A percentile compares a stretch with the other conserved stretches of the same genome.
Evolutionary conservation across 2,888 invertebrate genomes (phyloP).

Genomic region (Andrena flavipes): DNA sequence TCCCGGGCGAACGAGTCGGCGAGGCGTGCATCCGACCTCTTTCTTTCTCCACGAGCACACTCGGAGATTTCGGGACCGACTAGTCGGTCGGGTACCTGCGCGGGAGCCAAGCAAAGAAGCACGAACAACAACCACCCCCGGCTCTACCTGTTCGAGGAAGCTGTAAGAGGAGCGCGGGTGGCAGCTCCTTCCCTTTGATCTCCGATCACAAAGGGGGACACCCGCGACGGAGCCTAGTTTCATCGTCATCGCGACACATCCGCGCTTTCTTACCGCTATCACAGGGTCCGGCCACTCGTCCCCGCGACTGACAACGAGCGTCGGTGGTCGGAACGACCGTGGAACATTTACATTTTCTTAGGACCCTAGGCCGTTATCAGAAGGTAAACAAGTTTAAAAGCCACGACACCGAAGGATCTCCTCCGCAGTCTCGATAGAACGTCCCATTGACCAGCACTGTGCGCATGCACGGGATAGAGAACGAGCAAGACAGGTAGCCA

Average conservation of each 20-base stretch:
- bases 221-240: slow-evolving; percentile 22
- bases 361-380: too few species aligned
- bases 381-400: too few species aligned
- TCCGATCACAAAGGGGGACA: slow-evolving; percentile 57
- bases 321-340: not conserved
- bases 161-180: slow-evolving; percentile 50
- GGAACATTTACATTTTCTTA: not conserved
- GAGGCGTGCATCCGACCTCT: slow-evolving; percentile 73
- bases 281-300: not conserved
- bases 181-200: slow-evolving; percentile 67
- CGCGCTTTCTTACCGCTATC: not conserved
- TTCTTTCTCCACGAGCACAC: slow-evolving; percentile 49
- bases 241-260: slow-evolving; percentile 4
- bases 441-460: not conserved
- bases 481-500: not conserved
- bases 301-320: not conserved
- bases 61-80: slow-evolving; percentile 16
- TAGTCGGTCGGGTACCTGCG: slow-evolving; percentile 60
- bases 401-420: too few species aligned
- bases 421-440: not conserved
- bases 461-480: not conserved
- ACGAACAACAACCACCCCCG: slow-evolving; percentile 41
- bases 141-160: slow-evolving; percentile 62
- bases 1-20: slow-evolving; percentile 57
- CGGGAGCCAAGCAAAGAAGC: slow-evolving; percentile 28